Base-by-base conservation (phyloP, 2,888 invertebrate species). In the Xestobium rufovillosum region DNA sequence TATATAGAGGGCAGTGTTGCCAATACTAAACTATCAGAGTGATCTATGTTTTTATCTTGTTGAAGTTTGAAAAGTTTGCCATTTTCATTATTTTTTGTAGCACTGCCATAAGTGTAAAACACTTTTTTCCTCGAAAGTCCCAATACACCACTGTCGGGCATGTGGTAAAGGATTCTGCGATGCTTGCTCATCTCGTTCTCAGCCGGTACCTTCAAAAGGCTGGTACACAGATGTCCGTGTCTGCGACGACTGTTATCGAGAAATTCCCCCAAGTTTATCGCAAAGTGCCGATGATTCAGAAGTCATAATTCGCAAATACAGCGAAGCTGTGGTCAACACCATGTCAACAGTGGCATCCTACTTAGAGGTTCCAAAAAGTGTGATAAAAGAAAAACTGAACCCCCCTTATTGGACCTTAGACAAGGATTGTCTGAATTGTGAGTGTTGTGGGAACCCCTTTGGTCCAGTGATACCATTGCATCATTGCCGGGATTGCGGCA, bases 361-460 rank as follows among this genome's bases (percentile, higher is more conserved):
- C 26, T 65, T 84, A 4, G 80, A 78, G 47, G 83, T 82, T 61
- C 83, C 86, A 2, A 76, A 80, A 63, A 80, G 83, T 77, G 58
- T 80, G 29, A 78, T 88, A 30, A 86, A 85, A 60, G 83, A 83
- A 46, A 72, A 78, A 3, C 83, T 79, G 3, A 68, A 85, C 25
- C 87, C 87, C 1, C 65, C 75, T 0, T 88, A 88, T 60, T 88
- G 88, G 88, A 74, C 79, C 17, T 83, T 86, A 1, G 87, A 88
- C 60, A 70, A 70, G 3, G 77, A 83, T 51, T 76, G 83, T 33
- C 69, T 68, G 12, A 61, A 65, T 36, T 88, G 88, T 58, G 68
- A 65, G 42, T 73, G 80, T 8, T 88, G 88, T 57, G 63, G 72
- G 14, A 57, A 63, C 15, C 60, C 63, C 14, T 86, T 87, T 58